Evolutionary conservation across 2,113 vertebrate species (phyloP).

Genomic region (Podilymbus podiceps): DNA sequence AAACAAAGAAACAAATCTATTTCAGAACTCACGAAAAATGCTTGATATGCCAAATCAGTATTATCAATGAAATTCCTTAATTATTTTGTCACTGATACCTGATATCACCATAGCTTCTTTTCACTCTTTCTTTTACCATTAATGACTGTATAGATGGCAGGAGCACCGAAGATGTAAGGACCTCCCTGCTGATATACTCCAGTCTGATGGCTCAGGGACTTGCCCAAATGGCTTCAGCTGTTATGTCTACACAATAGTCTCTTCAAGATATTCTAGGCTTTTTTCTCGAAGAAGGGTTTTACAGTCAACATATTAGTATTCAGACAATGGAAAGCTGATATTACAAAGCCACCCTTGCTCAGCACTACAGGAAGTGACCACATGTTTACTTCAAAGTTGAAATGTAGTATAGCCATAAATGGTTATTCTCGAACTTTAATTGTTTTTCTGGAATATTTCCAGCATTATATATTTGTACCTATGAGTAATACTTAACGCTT

Average conservation of each 20-base stretch:
- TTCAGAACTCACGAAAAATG: neutral
- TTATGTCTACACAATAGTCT: neutral
- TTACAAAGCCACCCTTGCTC: neutral
- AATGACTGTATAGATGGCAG: neutral
- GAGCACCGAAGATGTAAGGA: neutral
- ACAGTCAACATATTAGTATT: neutral
- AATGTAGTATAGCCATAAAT: neutral
- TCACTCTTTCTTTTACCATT: neutral
- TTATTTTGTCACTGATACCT: neutral
- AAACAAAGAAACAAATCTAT: neutral
- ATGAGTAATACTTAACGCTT: fast-evolving
- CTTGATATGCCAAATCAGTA: neutral
- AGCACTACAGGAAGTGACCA: neutral
- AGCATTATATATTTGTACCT: neutral
- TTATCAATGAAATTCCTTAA: neutral
- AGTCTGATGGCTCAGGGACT: neutral
- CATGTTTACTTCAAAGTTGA: neutral
- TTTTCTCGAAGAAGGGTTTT: neutral
- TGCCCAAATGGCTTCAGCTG: neutral
- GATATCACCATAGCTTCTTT: neutral
- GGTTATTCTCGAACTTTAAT: neutral
- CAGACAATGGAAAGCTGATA: neutral
- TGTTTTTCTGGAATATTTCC: neutral
- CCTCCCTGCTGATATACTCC: neutral
- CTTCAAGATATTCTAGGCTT: neutral